These are phyloP conservation scores for Mustela nigripes DNA, from an alignment of 2,113 vertebrate genomes.

Conservation along the genomic window DNA sequence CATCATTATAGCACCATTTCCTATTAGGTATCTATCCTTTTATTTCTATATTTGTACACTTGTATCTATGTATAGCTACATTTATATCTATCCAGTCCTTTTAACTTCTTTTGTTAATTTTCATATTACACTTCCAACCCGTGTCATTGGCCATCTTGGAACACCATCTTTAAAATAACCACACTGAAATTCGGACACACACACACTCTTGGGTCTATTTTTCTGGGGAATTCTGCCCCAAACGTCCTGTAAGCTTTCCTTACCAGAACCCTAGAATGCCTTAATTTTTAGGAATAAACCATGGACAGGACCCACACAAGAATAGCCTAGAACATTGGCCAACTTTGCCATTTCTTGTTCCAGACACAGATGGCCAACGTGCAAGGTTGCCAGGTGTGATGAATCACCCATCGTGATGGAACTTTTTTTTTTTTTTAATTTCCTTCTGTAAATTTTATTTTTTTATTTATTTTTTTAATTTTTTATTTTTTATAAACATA, in stretches of 20 bases:
- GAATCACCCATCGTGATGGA: fast-evolving
- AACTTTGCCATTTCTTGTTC: not conserved
- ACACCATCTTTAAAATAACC: not conserved
- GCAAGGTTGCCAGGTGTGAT: not conserved
- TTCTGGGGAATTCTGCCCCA: not conserved
- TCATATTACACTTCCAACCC: no score
- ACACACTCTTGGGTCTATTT: not conserved
- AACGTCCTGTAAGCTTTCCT: not conserved
- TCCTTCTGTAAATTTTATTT: no score
- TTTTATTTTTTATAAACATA: no score
- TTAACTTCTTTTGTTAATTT: not conserved
- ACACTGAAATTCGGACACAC: not conserved
- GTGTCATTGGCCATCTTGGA: not conserved
- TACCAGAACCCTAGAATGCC: not conserved
- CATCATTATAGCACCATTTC: not conserved
- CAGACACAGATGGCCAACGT: no score
- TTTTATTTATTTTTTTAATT: no score
- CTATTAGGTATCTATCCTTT: no score
- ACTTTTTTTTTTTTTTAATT: not conserved
- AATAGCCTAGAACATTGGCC: not conserved
- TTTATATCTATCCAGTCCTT: not conserved
- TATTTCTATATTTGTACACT: no score
- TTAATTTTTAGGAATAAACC: not conserved
- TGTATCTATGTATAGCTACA: not conserved
- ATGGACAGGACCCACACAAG: not conserved